These are phyloP conservation scores for Galleria mellonella DNA, from an alignment of 1,140 invertebrate genomes.

Conservation along the genomic window DNA sequence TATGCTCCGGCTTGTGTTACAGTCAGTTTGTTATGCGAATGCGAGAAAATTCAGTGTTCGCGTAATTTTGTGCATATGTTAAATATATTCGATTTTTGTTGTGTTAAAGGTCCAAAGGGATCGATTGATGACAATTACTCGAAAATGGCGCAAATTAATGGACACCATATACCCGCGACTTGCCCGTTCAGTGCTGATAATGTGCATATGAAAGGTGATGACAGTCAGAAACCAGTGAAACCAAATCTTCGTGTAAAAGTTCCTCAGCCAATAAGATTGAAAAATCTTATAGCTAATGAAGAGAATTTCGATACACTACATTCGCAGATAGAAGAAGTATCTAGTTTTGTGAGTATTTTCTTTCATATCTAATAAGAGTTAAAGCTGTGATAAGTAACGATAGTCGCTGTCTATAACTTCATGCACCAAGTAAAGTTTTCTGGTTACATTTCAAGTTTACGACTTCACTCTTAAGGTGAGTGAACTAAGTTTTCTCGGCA, in stretches of 20 bases:
- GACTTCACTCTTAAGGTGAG: no score
- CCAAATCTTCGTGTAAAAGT: constrained; percentile 50
- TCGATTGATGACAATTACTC: constrained; percentile 8
- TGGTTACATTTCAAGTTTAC: not conserved
- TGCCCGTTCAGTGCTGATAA: constrained; percentile 48
- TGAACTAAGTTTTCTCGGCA: no score
- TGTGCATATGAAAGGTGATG: constrained; percentile 19
- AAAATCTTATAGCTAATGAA: constrained; percentile 39
- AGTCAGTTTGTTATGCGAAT: constrained; percentile 15
- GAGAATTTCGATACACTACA: constrained; percentile 51
- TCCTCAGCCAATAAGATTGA: constrained; percentile 47
- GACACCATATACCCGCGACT: constrained; percentile 15
- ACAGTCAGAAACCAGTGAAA: constrained; percentile 30
- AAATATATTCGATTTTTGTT: constrained; percentile 35
- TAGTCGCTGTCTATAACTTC: not conserved
- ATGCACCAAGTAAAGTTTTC: not conserved
- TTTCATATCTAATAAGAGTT: not conserved
- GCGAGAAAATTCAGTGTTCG: not conserved
- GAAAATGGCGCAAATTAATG: constrained; percentile 38
- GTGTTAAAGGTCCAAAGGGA: constrained; percentile 22
- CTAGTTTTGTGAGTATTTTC: constrained; percentile 40
- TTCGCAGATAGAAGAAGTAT: constrained; percentile 38
- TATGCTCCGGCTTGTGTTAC: constrained; percentile 21
- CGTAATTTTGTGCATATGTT: constrained; percentile 16
- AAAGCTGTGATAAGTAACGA: not conserved